Evolutionary conservation across 2,797 vertebrate genomes (phyloP).

Genomic region (Distichodus sexfasciatus): DNA sequence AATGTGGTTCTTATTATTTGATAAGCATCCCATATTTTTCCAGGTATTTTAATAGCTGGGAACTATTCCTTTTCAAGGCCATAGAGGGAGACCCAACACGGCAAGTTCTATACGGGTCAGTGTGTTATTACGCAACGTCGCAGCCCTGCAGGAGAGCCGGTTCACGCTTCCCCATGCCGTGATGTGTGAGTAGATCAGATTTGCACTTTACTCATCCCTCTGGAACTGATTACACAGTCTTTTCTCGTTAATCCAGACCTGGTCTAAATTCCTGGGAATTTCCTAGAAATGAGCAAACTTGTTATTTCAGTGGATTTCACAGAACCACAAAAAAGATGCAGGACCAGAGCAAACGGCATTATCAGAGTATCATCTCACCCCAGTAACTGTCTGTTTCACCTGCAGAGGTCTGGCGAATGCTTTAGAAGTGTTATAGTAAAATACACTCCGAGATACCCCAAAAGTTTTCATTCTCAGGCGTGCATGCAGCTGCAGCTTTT

Average conservation of each 20-base stretch:
- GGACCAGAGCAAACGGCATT: too few species aligned
- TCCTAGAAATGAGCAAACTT: too few species aligned
- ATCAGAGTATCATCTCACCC: too few species aligned
- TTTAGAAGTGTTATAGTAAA: too few species aligned
- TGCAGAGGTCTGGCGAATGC: too few species aligned
- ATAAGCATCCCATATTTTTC: slow-evolving; percentile 83
- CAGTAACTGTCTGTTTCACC: too few species aligned
- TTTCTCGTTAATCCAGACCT: slow-evolving; percentile 55
- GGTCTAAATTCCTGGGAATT: too few species aligned
- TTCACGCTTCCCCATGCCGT: slow-evolving; percentile 29
- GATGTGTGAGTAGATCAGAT: slow-evolving; percentile 48
- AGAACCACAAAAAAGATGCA: too few species aligned
- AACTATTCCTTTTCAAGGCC: slow-evolving; percentile 73
- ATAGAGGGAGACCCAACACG: slow-evolving; percentile 50
- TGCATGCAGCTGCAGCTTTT: too few species aligned
- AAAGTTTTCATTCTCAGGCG: too few species aligned
- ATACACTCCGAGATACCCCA: too few species aligned
- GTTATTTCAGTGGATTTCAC: too few species aligned
- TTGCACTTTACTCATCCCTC: slow-evolving; percentile 58
- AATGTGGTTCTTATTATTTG: slow-evolving; percentile 87
- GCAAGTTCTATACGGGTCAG: slow-evolving; percentile 45
- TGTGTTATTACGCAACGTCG: slow-evolving; percentile 58
- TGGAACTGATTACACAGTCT: slow-evolving; percentile 67
- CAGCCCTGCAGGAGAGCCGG: slow-evolving; percentile 36
- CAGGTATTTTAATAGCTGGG: slow-evolving; percentile 79